Base-by-base conservation (phyloP, 2,113 vertebrate species). In the Spheniscus mendiculus region DNA sequence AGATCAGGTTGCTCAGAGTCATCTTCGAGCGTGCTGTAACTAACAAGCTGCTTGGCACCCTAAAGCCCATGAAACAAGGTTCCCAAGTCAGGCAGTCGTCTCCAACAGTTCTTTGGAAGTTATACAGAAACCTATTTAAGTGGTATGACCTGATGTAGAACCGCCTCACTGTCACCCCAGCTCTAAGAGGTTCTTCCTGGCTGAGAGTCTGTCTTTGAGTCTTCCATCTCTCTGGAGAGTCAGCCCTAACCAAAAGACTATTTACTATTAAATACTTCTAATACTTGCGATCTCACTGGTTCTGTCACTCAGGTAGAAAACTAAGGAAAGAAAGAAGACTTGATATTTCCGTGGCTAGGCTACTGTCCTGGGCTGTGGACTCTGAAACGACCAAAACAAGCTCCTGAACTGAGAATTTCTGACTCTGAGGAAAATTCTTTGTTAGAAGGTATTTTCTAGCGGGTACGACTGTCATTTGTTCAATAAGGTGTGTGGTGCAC, bases 331-430 rank as follows among this genome's bases (percentile, higher is more conserved):
- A 72, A 45, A 40, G 58, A 32, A 1, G 9, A n/a, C 22, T 32
- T 11, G 4, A 17, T 5, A 8, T 3, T 23, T 29, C 23, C 0
- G 1, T 6, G 7, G 12, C 30, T 25, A 16, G 15, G 40, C 40
- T 61, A 20, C 52, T 23, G 44, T 11, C 59, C 56, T 44, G 63
- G 27, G 27, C 71, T 78, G 36, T 12, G 30, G n/a, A 8, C 65
- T 67, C 62, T 32, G 55, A 70, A 71, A 44, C 23, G 20, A 36
- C 38, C 34, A 52, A 50, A 85, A n/a, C 15, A 49, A 50, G 19
- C 15, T 70, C 42, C 29, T 62, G 12, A 80, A 38, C 7, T 7
- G 34, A 36, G 67, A 36, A 15, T n/a, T 78, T 56, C 59, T 65
- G 14, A 45, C 34, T 42, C 10, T 52, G 55, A 25, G 36, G 29